Evolutionary conservation across 2,113 vertebrate species (phyloP), one percentile per base, ranked within the genome.

Genomic region (Xyliphius kryptos): DNA sequence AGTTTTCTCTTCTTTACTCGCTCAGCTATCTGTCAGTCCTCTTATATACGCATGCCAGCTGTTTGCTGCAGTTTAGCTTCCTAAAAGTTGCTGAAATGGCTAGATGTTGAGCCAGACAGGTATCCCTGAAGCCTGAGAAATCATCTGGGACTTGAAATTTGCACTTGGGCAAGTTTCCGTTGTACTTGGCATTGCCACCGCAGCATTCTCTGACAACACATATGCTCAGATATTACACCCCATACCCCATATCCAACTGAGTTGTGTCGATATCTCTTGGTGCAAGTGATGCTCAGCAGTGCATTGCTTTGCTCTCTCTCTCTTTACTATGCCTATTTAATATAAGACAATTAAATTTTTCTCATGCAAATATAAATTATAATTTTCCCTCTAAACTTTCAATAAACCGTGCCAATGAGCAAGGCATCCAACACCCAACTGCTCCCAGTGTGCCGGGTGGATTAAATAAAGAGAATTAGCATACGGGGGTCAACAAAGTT

Each of bases 61-160:
- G 44, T 43, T 11, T 56, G 32, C 43, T 15, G 44, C 44, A 22
- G 48, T 40, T 49, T 49, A 36, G 63, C 26, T 47, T 51, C 10
- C 11, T 19, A 48, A 55, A 56, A 64, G 22, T 56, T 65, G 62
- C 63, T 65, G 63, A 65, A 13, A 48, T 46, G 13, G 44, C 51
- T 38, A 22, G 46, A 12, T n/a, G 36, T 48, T 15, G 22, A 47
- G 51, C 17, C 48, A 36, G 63, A 64, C 51, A 22, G 41, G 15
- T 38, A 41, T 43, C 51, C 9, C 20, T 54, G 50, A 47, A 36
- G 62, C 43, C 14, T 65, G 40, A n/a, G 17, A 37, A 26, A 48
- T 65, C 52, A 22, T 13, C 22, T 32, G 40, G 43, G 62, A 64
- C 16, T 37, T n/a, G 11, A 16, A 64, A 62, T 51, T 63, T 63